These are phyloP conservation scores for Drosophila pseudotakahashii DNA, from an alignment of 2,888 invertebrate genomes.

Conservation along the genomic window DNA sequence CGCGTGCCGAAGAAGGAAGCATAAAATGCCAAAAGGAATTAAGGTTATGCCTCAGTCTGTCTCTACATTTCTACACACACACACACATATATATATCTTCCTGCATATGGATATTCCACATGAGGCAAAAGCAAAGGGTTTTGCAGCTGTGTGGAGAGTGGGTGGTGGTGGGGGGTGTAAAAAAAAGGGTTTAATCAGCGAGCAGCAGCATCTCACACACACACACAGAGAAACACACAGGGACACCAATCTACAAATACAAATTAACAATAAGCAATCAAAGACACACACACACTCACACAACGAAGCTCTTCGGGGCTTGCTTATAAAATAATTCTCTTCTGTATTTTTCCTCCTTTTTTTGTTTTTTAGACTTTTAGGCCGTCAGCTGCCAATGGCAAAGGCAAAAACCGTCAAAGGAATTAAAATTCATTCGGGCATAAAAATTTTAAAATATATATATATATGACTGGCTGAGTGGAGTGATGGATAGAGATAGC, in stretches of 20 bases:
- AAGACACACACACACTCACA: constrained; percentile 57
- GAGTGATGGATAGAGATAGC: constrained; percentile 42
- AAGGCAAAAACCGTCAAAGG: constrained; percentile 82
- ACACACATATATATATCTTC: too few species aligned
- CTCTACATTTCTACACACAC: neutral
- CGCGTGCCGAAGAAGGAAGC: constrained; percentile 61
- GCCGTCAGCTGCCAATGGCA: constrained; percentile 74
- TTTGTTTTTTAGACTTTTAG: constrained; percentile 62
- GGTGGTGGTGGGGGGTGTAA: constrained; percentile 46
- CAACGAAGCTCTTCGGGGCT: constrained; percentile 25
- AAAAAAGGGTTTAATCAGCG: constrained; percentile 79
- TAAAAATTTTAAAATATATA: constrained; percentile 84
- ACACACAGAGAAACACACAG: constrained; percentile 28
- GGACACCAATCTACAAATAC: constrained; percentile 72
- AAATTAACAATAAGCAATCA: constrained; percentile 79
- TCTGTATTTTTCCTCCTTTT: constrained; percentile 11
- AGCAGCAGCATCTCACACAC: constrained; percentile 35
- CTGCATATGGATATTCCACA: constrained; percentile 51
- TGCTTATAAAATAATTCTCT: constrained; percentile 33
- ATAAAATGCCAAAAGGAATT: constrained; percentile 76
- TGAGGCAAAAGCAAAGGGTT: constrained; percentile 31
- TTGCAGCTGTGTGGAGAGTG: constrained; percentile 4
- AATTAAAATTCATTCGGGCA: constrained; percentile 84
- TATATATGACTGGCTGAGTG: constrained; percentile 54
- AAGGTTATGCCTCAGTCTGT: constrained; percentile 49